A percentile compares a stretch with the other conserved stretches of the same genome.
Conservation (phyloP, 2,797 vertebrate species). For the Zonotrichia albicollis region DNA sequence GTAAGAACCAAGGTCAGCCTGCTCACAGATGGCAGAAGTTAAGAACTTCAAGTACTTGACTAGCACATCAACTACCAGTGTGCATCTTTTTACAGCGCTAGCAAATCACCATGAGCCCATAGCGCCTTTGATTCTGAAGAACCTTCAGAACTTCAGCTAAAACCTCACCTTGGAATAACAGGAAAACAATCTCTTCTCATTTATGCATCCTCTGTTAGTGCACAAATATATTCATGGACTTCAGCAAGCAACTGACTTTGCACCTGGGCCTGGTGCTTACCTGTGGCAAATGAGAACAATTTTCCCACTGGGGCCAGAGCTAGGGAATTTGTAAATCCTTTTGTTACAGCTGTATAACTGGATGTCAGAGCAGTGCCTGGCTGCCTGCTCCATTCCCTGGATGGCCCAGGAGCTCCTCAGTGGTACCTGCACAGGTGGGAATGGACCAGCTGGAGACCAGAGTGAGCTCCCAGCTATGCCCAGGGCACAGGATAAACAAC, state of each 20-base stretch:
- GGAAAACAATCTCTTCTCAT: not conserved
- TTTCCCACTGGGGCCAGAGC: not conserved
- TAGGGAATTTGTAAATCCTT: not conserved
- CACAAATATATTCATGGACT: not conserved
- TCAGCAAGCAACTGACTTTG: not conserved
- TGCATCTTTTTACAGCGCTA: not conserved
- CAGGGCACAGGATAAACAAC: not conserved
- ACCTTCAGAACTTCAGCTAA: not conserved
- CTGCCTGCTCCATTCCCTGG: not conserved
- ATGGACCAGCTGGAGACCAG: not conserved
- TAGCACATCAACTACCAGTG: not conserved
- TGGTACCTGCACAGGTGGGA: too few relatives aligned
- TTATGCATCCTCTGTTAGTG: not conserved
- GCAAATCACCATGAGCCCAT: not conserved
- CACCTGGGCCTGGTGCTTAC: not conserved
- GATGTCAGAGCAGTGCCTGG: not conserved
- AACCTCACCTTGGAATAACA: not conserved
- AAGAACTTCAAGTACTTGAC: not conserved
- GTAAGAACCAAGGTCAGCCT: slow-evolving; percentile 24
- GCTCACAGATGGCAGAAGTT: not conserved
- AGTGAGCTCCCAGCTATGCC: not conserved
- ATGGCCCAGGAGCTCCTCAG: not conserved
- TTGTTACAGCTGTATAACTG: not conserved
- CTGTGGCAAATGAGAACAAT: not conserved
- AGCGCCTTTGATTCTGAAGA: not conserved